A percentile compares a stretch with the other conserved stretches of the same genome.
Conservation (phyloP, 2,113 vertebrate genomes). For the Setophaga petechia region DNA sequence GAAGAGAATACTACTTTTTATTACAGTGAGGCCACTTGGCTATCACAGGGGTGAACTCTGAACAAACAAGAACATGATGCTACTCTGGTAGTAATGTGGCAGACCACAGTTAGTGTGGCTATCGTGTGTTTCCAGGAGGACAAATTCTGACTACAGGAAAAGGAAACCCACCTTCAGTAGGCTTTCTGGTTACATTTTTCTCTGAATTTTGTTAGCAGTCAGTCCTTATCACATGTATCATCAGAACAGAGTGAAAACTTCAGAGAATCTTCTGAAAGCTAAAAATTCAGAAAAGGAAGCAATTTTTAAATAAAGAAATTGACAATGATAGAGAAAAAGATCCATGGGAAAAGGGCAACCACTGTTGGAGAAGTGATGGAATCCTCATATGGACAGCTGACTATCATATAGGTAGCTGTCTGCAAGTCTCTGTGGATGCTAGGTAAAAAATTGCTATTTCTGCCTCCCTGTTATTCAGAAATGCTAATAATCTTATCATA, state of each 20-base stretch:
- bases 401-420: neutral
- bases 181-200: slow-evolving; percentile 78
- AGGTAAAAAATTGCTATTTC: neutral
- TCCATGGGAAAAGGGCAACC: neutral
- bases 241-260: slow-evolving; percentile 39
- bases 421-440: neutral
- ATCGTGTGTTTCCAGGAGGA: slow-evolving; percentile 32
- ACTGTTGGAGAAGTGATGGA: neutral
- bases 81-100: neutral
- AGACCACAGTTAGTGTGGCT: neutral
- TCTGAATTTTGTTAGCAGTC: slow-evolving; percentile 71
- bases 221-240: slow-evolving; percentile 9
- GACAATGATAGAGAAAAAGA: neutral
- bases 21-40: neutral
- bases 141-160: slow-evolving; percentile 70
- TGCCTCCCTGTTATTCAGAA: neutral
- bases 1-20: neutral
- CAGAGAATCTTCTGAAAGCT: neutral
- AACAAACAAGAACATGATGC: neutral
- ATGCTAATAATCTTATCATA: neutral
- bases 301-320: neutral
- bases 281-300: neutral
- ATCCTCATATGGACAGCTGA: neutral
- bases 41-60: neutral
- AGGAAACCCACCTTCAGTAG: slow-evolving; percentile 78